Base-by-base conservation (phyloP, 2,113 vertebrate species). In the Chaenogobius annularis region DNA sequence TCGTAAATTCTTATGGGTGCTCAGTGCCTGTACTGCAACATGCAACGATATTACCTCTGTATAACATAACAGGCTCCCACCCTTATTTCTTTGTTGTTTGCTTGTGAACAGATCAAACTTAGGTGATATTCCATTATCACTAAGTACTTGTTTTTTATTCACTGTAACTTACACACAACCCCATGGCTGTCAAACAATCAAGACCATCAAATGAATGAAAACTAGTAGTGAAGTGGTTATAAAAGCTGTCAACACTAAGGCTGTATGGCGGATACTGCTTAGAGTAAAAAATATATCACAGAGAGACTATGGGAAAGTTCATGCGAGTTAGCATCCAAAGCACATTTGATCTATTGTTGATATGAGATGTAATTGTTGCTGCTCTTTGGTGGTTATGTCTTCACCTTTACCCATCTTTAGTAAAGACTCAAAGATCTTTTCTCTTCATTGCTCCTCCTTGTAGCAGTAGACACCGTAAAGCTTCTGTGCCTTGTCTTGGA, bases 391-490 rank as follows among this genome's bases (percentile, higher is more conserved):
- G 81, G 83, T 81, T 77, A 66, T 88, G 86, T 71, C 76, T 77
- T 78, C 66, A 31, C 58, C 40, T 37, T 61, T 26, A 22, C 55
- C 55, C 55, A 58, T 35, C 23, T 35, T 52, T 58, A 58, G 22
- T 44, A 5, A 52, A 40, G 26, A 23, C 52, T 65, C 19, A 64
- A 3, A 23, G n/a, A 66, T 66, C 12, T 46, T 66, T 66, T 96
- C 92, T 46, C 47, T 66, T 96, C 92, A 95, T 79, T 94, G 90
- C 79, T 94, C 88, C 3, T 88, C 85, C 83, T 93, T 91, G 92
- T 91, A 98, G 87, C 98, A 99, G 88, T 99, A 99, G 86, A 97
- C 96, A 0, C 98, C 98, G 0, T 95, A 97, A 6, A 96, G 92
- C 94, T 95, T 95, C 76, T 96, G 94, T 48, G 93, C 94, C 90